Conservation (phyloP, 2,113 vertebrate species). For the Percina caprodes region DNA sequence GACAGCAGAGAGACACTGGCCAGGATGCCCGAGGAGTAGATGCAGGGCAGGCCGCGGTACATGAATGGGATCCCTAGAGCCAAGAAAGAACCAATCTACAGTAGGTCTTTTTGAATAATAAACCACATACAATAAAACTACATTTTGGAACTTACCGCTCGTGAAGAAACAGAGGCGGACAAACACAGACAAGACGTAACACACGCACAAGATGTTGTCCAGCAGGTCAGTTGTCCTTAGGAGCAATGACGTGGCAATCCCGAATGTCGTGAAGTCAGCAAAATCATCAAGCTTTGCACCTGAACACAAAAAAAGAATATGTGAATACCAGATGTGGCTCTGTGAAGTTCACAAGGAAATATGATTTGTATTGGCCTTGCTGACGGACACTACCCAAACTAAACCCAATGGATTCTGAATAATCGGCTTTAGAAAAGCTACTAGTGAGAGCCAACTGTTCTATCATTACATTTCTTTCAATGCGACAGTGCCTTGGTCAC, state of each 20-base stretch:
- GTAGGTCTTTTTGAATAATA: background rate
- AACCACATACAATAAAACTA: background rate
- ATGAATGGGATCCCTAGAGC: constrained; percentile 87
- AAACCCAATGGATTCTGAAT: background rate
- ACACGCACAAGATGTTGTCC: constrained; percentile 86
- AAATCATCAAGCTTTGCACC: constrained; percentile 93
- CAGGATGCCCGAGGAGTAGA: constrained; percentile 90
- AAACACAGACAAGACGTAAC: constrained; percentile 89
- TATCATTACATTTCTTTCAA: background rate
- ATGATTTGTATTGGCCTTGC: background rate
- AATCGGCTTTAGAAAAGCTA: background rate
- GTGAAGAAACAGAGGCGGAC: constrained; percentile 92
- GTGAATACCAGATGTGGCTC: background rate
- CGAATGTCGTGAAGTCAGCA: constrained; percentile 93
- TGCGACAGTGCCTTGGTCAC: background rate
- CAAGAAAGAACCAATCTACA: background rate
- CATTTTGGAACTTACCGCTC: constrained; percentile 78
- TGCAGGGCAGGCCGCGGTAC: constrained; percentile 92
- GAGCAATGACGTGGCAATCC: constrained; percentile 90
- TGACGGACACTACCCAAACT: background rate
- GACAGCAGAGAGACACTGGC: constrained; percentile 88
- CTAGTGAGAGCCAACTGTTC: background rate
- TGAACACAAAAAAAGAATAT: constrained; percentile 56
- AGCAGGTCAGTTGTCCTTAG: constrained; percentile 84
- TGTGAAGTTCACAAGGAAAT: background rate